Evolutionary conservation across 2,797 vertebrate species (phyloP).

Genomic region (Vipera ursinii): DNA sequence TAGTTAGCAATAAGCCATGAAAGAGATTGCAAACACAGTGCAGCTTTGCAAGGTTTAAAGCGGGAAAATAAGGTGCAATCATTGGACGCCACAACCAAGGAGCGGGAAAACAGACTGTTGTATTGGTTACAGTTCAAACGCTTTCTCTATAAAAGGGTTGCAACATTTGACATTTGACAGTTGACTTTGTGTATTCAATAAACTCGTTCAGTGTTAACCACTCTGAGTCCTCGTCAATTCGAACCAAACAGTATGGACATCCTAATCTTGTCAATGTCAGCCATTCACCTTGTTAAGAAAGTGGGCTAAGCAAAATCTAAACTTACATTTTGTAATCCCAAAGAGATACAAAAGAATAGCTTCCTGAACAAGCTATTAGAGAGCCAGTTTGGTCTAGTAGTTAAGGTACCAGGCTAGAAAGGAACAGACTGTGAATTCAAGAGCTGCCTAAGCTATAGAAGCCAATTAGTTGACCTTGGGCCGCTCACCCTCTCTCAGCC

Average conservation of each 20-base stretch:
- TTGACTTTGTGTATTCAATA: no score
- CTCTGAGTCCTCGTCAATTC: no score
- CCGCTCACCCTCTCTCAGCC: background rate
- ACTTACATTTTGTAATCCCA: background rate
- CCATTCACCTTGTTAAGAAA: background rate
- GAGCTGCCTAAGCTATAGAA: background rate
- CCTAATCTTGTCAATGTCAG: background rate
- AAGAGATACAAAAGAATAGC: background rate
- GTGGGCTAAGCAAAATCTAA: background rate
- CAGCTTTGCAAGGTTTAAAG: no score
- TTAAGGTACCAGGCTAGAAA: background rate
- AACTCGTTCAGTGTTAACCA: no score
- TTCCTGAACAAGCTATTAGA: background rate
- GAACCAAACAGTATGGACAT: background rate
- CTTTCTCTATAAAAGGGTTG: no score
- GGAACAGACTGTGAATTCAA: background rate
- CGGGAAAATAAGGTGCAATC: no score
- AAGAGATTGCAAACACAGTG: no score
- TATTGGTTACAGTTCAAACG: no score
- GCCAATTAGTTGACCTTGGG: background rate
- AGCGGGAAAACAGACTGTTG: no score
- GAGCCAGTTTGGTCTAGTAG: background rate
- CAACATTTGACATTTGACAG: no score
- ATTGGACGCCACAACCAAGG: no score
- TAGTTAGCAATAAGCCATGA: no score